phyloP scores from a whole-genome alignment of 1,140 invertebrate species.

The Pseudomyrmex sp. region DNA sequence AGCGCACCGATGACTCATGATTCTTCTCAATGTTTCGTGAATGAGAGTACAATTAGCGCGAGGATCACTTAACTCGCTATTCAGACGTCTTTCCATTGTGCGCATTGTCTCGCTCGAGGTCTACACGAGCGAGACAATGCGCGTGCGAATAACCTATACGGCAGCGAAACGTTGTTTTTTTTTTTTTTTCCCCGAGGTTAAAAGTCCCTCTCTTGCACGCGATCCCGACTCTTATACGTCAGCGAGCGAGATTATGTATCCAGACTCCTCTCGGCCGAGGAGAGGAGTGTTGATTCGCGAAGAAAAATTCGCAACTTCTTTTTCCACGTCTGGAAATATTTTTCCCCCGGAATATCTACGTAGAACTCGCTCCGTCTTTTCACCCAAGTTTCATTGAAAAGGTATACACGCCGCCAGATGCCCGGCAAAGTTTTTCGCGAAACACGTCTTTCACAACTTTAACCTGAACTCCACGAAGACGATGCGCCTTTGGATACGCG shows the following conservation, averaged over 20 bases:
- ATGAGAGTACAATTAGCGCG: conserved; percentile 33
- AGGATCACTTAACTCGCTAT: background rate
- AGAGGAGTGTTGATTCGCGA: conserved; percentile 28
- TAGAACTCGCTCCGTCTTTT: conserved; percentile 4
- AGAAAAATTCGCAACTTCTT: conserved; percentile 31
- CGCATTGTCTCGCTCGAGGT: conserved; percentile 4
- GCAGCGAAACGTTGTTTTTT: background rate
- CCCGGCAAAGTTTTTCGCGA: conserved; percentile 28
- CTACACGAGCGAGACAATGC: background rate
- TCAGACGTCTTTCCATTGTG: conserved; percentile 3
- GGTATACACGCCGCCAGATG: conserved; percentile 27
- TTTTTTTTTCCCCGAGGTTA: background rate
- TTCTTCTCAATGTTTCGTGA: conserved; percentile 27
- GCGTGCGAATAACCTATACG: conserved; percentile 5
- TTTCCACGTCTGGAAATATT: conserved; percentile 13
- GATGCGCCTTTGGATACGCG: conserved; percentile 33
- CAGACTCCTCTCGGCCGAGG: background rate
- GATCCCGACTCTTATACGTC: background rate
- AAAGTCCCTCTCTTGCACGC: background rate
- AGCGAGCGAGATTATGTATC: conserved; percentile 18
- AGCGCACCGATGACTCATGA: conserved; percentile 5
- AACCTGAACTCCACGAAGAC: conserved; percentile 25
- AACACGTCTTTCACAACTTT: conserved; percentile 51
- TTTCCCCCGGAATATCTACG: conserved; percentile 18
- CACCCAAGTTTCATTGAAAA: conserved; percentile 53